A percentile compares a stretch with the other conserved stretches of the same genome.
Conservation (phyloP, 2,797 vertebrate genomes). For the Enteromius trimaculatus region DNA sequence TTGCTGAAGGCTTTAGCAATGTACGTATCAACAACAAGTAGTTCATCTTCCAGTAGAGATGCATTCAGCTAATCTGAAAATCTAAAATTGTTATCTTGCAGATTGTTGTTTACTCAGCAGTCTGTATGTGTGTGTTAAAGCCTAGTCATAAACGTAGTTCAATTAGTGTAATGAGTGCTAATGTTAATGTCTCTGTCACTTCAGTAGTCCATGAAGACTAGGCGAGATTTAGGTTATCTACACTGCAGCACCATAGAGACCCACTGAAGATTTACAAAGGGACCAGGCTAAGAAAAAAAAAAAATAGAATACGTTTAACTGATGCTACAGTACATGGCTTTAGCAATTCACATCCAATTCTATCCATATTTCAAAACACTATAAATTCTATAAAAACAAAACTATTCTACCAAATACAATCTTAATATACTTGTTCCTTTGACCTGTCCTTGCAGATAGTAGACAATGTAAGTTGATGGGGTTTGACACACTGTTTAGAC, state of each 20-base stretch:
- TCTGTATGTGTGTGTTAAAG: background rate
- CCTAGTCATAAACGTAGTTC: constrained; percentile 51
- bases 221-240: constrained; percentile 46
- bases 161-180: constrained; percentile 60
- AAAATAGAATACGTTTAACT: background rate
- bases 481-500: background rate
- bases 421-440: background rate
- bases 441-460: background rate
- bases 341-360: background rate
- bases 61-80: background rate
- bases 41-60: background rate
- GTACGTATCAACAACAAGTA: background rate
- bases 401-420: background rate
- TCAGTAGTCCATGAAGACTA: constrained; percentile 51
- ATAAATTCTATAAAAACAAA: background rate
- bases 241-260: constrained; percentile 5
- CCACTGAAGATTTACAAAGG: background rate
- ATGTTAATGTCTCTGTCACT: constrained; percentile 54
- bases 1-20: background rate
- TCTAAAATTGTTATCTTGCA: background rate
- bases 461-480: background rate
- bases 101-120: constrained; percentile 44
- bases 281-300: background rate
- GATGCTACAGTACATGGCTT: no score
- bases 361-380: background rate